Base-by-base conservation (phyloP, 2,797 vertebrate species). In the Sebastes variabilis region DNA sequence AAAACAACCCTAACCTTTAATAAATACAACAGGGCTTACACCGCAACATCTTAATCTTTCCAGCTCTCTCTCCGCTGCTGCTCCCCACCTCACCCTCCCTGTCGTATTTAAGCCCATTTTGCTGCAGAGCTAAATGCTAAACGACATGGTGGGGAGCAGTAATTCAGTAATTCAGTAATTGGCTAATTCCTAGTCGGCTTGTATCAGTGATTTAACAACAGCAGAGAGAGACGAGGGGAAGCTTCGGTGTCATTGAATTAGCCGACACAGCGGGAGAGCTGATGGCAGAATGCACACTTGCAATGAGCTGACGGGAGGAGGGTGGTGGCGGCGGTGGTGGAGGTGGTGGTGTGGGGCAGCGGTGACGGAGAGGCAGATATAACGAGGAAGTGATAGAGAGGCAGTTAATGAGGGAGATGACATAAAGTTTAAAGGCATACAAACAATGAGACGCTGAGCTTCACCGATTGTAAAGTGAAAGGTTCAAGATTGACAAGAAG, bases 181-280 rank as follows among this genome's bases (percentile, higher is more conserved):
- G 89, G 73, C 82, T 89, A 80, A 88, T 88, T 84, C 88, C 90
- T 84, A 68, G 68, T 91, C 30, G 84, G 79, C 87, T 87, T 72
- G 68, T 82, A 84, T 84, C 79, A 60, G 61, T 79, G 69, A 88
- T 87, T 86, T 73, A 89, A 85, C 83, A 81, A 60, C 66, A 72
- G 75, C 83, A 38, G 77, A 56, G 83, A 79, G 83, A 79, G 84
- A 83, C 60, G 46, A 49, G 55, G 38, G 56, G 82, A 74, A 42
- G 77, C 82, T 83, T 73, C 80, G 52, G 69, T 71, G 72, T 72
- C 79, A 81, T 36, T 72, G 75, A 80, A 80, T 75, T 78, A 79
- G n/a, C 58, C 5, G 79, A 67, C 86, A 56, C 65, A 54, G 58
- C 61, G 46, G 36, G 62, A 64, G 80, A 65, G n/a, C 65, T 36